Percentiles rank a stretch among this genome's conserved stretches.
phyloP scores from a whole-genome alignment of 2,797 vertebrate species.

The Valencia hispanica region DNA sequence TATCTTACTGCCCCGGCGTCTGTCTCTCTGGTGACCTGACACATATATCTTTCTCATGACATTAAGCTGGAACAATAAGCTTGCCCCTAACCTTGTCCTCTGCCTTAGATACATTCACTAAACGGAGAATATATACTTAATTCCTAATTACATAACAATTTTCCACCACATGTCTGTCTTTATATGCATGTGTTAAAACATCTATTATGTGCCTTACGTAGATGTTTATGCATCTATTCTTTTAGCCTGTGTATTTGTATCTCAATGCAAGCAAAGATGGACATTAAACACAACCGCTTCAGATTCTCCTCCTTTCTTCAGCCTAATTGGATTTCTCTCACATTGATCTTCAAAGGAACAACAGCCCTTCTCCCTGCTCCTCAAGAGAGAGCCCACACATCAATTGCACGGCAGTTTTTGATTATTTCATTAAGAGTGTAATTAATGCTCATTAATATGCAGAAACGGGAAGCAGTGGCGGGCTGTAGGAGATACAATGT shows the following conservation, averaged over 20 bases:
- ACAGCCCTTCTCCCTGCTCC: constrained; percentile 64
- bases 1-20: no score
- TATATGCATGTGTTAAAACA: constrained; percentile 15
- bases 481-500: constrained; percentile 66
- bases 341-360: constrained; percentile 83
- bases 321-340: constrained; percentile 84
- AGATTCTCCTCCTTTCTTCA: constrained; percentile 75
- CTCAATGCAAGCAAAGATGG: constrained; percentile 43
- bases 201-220: constrained; percentile 40
- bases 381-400: constrained; percentile 77
- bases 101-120: no score
- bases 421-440: constrained; percentile 85
- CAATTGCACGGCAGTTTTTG: constrained; percentile 78
- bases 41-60: no score
- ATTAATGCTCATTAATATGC: constrained; percentile 87
- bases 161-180: constrained; percentile 31
- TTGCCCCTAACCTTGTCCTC: no score
- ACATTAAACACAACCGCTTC: constrained; percentile 74
- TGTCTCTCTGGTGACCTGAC: no score
- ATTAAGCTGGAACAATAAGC: no score
- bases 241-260: constrained; percentile 56
- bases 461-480: constrained; percentile 70
- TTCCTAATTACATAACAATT: no score
- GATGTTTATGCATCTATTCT: constrained; percentile 52
- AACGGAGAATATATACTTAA: no score